phyloP scores from a whole-genome alignment of 2,888 invertebrate species.

The Adineta ricciae region DNA sequence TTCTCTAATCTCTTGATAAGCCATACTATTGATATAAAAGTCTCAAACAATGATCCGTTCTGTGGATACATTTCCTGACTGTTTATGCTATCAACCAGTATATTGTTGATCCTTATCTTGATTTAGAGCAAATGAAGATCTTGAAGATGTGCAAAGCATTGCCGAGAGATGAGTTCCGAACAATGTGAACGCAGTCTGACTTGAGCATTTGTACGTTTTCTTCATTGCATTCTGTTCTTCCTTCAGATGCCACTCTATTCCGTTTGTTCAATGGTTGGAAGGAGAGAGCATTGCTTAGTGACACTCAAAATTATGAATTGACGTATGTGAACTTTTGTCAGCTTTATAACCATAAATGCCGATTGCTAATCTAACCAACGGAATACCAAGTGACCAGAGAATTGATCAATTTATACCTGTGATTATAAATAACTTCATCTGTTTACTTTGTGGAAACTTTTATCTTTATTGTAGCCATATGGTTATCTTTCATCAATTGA shows the following conservation, averaged over 20 bases:
- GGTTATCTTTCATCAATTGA: background rate
- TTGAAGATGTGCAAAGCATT: too few species aligned
- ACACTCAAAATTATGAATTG: background rate
- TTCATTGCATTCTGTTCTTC: background rate
- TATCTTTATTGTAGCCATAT: background rate
- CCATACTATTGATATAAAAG: too few species aligned
- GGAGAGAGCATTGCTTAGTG: background rate
- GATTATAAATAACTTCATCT: background rate
- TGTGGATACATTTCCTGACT: too few species aligned
- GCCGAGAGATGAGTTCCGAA: too few species aligned
- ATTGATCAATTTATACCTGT: conserved; percentile 2
- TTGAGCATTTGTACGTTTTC: too few species aligned
- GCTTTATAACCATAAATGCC: background rate
- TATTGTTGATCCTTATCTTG: too few species aligned
- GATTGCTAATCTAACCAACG: background rate
- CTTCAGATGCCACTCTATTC: background rate
- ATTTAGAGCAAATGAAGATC: too few species aligned
- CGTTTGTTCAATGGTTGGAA: background rate
- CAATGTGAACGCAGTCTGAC: too few species aligned
- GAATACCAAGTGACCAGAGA: background rate
- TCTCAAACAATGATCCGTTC: too few species aligned
- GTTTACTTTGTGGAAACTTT: background rate
- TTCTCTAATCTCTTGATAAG: too few species aligned
- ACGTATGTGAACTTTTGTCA: background rate
- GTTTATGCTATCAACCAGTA: too few species aligned